These are phyloP conservation scores for Micoletzkya japonica DNA, from an alignment of 2,888 invertebrate genomes.

Conservation along the genomic window DNA sequence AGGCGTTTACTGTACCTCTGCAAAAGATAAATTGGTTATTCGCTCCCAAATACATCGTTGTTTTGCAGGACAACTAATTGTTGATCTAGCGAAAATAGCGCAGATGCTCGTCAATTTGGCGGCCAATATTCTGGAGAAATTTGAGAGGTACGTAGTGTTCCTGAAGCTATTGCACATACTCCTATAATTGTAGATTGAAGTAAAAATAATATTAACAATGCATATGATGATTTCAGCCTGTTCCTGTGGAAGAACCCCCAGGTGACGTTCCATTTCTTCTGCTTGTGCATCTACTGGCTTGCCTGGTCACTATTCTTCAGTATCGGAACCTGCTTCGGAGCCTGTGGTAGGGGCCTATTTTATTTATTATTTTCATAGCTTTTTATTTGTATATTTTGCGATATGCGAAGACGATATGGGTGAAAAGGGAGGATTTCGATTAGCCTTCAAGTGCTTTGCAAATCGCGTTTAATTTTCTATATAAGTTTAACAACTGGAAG, in stretches of 20 bases:
- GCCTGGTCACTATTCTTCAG: conserved; percentile 61
- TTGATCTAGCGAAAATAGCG: conserved; percentile 67
- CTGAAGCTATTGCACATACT: neutral
- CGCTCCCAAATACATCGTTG: no score
- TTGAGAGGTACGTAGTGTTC: conserved; percentile 63
- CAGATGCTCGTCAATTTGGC: conserved; percentile 62
- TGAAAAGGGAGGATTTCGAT: no score
- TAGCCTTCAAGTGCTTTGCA: no score
- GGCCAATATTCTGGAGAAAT: conserved; percentile 65
- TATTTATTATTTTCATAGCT: neutral
- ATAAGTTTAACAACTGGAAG: no score
- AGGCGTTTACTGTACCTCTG: no score
- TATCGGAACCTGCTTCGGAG: conserved; percentile 59
- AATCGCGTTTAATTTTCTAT: no score
- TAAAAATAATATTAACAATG: neutral
- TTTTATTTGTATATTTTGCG: neutral
- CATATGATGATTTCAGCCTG: conserved; percentile 58
- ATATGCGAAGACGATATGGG: neutral
- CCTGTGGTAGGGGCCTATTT: conserved; percentile 42
- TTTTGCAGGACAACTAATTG: conserved; percentile 66
- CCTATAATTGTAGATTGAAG: neutral
- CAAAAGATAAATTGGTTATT: no score
- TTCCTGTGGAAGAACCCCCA: conserved; percentile 65
- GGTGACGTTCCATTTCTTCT: conserved; percentile 63
- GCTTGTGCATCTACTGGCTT: conserved; percentile 60